Conservation (phyloP, 2,113 vertebrate species). For the Brienomyrus brachyistius region DNA sequence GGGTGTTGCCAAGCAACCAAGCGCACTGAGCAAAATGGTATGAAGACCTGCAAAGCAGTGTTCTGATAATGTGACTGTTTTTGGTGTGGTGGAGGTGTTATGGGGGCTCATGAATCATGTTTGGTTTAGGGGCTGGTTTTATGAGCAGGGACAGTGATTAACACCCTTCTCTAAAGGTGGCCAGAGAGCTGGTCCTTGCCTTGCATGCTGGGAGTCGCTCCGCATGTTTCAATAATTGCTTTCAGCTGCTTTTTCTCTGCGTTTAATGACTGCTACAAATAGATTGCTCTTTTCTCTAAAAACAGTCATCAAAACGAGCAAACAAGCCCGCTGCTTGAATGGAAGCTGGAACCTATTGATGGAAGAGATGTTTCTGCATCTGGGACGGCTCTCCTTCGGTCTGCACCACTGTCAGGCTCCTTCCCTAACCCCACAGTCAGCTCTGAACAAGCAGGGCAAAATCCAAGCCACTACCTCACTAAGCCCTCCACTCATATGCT, state of each 20-base stretch:
- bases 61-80: background rate
- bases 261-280: slow-evolving; percentile 3
- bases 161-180: background rate
- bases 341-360: background rate
- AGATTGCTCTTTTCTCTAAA: slow-evolving; percentile 10
- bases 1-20: slow-evolving; percentile 39
- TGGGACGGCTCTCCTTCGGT: background rate
- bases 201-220: background rate
- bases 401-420: background rate
- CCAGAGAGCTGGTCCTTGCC: background rate
- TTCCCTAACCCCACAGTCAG: background rate
- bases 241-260: slow-evolving; percentile 18
- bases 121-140: background rate
- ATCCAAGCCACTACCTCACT: background rate
- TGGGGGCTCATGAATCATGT: background rate
- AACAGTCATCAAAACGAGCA: slow-evolving; percentile 7
- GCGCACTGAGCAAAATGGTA: slow-evolving; percentile 17
- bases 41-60: background rate
- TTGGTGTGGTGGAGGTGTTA: background rate
- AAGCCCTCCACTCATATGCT: background rate
- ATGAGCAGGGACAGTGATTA: background rate
- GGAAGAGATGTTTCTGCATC: no score
- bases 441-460: background rate
- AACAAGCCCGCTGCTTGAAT: slow-evolving; percentile 11
- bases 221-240: slow-evolving; percentile 29